These are phyloP conservation scores for Himalopsyche anomala DNA, from an alignment of 2,888 invertebrate genomes.

Conservation along the genomic window DNA sequence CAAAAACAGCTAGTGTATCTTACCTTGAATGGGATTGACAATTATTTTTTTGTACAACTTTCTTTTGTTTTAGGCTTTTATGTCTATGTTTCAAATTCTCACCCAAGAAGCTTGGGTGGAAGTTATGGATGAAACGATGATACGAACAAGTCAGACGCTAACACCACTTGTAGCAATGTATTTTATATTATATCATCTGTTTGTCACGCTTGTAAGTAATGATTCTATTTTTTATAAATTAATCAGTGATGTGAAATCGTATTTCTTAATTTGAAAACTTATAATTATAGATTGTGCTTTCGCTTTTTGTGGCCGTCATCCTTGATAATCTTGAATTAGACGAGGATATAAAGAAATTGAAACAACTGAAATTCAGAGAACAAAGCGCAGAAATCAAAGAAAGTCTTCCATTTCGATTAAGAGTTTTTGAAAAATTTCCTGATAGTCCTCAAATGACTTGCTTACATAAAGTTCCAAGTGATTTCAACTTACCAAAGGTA, in stretches of 20 bases:
- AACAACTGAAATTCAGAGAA: slow-evolving; percentile 97
- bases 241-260: neutral
- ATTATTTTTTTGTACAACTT: neutral
- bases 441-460: slow-evolving; percentile 99
- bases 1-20: too few species aligned
- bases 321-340: slow-evolving; percentile 99
- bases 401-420: slow-evolving; percentile 93
- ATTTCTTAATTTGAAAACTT: slow-evolving; percentile 44
- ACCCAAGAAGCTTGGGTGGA: slow-evolving; percentile 99
- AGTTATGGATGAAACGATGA: slow-evolving; percentile 99
- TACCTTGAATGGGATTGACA: neutral
- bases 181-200: slow-evolving; percentile 98
- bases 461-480: slow-evolving; percentile 94
- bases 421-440: slow-evolving; percentile 99
- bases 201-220: slow-evolving; percentile 93
- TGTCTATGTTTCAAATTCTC: slow-evolving; percentile 99
- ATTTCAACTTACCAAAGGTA: slow-evolving; percentile 93
- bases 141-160: slow-evolving; percentile 89
- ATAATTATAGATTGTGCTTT: slow-evolving; percentile 91
- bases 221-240: slow-evolving; percentile 1
- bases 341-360: slow-evolving; percentile 99
- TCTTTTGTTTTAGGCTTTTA: slow-evolving; percentile 87
- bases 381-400: slow-evolving; percentile 99
- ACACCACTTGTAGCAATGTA: slow-evolving; percentile 98
- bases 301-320: slow-evolving; percentile 99